Evolutionary conservation across 1,140 invertebrate species (phyloP).

Genomic region (Musca domestica): DNA sequence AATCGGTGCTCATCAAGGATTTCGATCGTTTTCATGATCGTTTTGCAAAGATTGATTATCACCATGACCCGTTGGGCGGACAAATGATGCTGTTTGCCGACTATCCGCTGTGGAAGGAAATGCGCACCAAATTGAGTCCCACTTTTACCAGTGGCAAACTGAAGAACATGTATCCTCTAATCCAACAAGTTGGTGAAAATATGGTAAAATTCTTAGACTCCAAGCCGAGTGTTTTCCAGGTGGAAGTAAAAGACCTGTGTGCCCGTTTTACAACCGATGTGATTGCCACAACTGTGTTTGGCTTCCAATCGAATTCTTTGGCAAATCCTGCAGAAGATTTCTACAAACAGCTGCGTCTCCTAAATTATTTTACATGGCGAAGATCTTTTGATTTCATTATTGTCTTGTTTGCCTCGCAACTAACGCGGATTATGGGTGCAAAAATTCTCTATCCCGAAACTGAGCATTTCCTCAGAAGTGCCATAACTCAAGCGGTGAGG

Average conservation of each 20-base stretch:
- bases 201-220: slow-evolving; percentile 27
- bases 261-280: slow-evolving; percentile 61
- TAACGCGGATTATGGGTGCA: slow-evolving; percentile 31
- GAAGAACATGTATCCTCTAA: slow-evolving; percentile 58
- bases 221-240: slow-evolving; percentile 34
- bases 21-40: slow-evolving; percentile 48
- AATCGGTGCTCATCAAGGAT: slow-evolving; percentile 57
- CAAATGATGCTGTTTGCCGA: slow-evolving; percentile 44
- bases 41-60: slow-evolving; percentile 42
- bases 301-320: slow-evolving; percentile 59
- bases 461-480: slow-evolving; percentile 40
- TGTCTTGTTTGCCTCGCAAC: slow-evolving; percentile 54
- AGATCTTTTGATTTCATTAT: slow-evolving; percentile 56
- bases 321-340: slow-evolving; percentile 55
- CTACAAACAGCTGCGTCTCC: slow-evolving; percentile 44
- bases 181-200: slow-evolving; percentile 41
- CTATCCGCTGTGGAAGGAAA: slow-evolving; percentile 55
- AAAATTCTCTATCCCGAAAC: slow-evolving; percentile 36
- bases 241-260: slow-evolving; percentile 55
- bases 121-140: slow-evolving; percentile 57
- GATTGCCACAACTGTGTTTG: slow-evolving; percentile 61
- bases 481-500: slow-evolving; percentile 47
- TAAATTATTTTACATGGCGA: slow-evolving; percentile 57
- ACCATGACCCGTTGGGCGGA: slow-evolving; percentile 34
- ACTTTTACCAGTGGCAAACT: slow-evolving; percentile 60